A percentile compares a stretch with the other conserved stretches of the same genome.
Evolutionary conservation across 2,797 vertebrate species (phyloP).

Genomic region (Chloroceryle inda): DNA sequence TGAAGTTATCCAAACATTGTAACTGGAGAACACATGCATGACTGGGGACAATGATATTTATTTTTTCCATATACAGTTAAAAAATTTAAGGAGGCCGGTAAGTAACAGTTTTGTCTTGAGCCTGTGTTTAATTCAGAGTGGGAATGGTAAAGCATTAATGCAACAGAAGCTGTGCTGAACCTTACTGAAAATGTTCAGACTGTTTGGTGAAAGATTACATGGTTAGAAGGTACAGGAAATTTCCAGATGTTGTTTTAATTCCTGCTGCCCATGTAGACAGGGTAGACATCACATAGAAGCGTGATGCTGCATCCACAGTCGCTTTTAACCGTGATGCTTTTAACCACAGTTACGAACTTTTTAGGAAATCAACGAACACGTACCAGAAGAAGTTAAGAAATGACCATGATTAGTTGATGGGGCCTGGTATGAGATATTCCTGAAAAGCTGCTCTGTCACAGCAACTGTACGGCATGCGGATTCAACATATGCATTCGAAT

Average conservation of each 20-base stretch:
- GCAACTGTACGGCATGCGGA: neutral
- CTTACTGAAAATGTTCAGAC: neutral
- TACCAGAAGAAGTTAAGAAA: neutral
- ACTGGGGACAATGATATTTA: neutral
- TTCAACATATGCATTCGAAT: neutral
- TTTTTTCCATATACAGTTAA: neutral
- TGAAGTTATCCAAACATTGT: neutral
- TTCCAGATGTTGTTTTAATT: neutral
- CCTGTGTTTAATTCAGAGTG: neutral
- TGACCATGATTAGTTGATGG: neutral
- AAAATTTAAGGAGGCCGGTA: neutral
- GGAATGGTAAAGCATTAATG: neutral
- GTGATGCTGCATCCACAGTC: neutral
- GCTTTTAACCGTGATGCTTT: neutral
- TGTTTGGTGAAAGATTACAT: neutral
- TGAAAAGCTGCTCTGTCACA: neutral
- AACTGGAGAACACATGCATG: rapidly evolving
- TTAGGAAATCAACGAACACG: rapidly evolving
- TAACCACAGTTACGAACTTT: neutral
- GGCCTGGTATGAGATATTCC: neutral
- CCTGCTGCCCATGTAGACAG: neutral
- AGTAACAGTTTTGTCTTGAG: neutral
- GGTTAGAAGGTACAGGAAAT: neutral
- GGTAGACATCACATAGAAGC: neutral
- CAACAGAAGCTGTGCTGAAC: neutral